phyloP scores from a whole-genome alignment of 2,888 invertebrate genomes.

The Sepiola atlantica region DNA sequence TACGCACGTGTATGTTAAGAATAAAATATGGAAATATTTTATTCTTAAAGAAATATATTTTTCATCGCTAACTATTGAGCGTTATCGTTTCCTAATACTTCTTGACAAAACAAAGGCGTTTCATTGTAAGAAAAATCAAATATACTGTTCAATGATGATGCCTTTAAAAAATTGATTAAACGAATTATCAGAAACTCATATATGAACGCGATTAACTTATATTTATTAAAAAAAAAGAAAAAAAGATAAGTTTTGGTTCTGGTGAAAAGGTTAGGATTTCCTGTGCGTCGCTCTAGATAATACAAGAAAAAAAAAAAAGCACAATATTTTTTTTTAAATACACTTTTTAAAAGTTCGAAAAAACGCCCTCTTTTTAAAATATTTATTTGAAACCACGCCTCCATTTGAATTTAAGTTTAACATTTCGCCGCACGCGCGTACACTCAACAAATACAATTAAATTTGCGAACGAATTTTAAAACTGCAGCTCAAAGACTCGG shows the following conservation, averaged over 20 bases:
- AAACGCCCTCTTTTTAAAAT: not conserved
- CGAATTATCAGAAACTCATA: too few relatives aligned
- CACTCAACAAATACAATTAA: not conserved
- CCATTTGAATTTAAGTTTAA: conserved; percentile 13
- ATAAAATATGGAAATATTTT: too few relatives aligned
- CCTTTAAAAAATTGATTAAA: too few relatives aligned
- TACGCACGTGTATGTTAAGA: too few relatives aligned
- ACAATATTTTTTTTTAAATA: not conserved
- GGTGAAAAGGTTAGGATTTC: not conserved
- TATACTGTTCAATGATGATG: too few relatives aligned
- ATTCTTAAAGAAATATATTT: too few relatives aligned
- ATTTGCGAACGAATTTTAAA: not conserved
- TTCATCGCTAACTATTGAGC: too few relatives aligned
- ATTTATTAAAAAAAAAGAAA: too few relatives aligned
- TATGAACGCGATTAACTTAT: too few relatives aligned
- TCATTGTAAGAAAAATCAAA: too few relatives aligned
- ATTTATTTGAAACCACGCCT: conserved; percentile 32
- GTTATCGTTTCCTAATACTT: too few relatives aligned
- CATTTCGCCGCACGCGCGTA: not conserved
- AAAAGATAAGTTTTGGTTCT: not conserved
- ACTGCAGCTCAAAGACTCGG: not conserved
- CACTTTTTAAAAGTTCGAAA: not conserved
- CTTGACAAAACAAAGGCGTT: too few relatives aligned
- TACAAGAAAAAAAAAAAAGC: not conserved
- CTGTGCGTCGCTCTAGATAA: not conserved